Evolutionary conservation across 2,113 vertebrate genomes (phyloP), one percentile per base, ranked within the genome.

Genomic region (Campylomormyrus tamandua): DNA sequence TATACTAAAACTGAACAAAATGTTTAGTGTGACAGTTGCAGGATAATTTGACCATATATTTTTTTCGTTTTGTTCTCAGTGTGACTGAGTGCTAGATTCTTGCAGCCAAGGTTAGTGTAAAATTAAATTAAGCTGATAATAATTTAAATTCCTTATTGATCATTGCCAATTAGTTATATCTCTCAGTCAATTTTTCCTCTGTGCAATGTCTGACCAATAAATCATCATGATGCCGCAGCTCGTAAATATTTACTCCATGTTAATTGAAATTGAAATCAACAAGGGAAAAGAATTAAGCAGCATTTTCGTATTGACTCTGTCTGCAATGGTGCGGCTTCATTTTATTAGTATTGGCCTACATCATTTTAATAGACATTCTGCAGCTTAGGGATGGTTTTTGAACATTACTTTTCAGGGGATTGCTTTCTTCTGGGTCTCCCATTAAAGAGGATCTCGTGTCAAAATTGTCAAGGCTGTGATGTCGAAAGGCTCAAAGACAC

Each of bases 131-230:
- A 48, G 83, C 19, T 9, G 39, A 46, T 84, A 24, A 83, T 19
- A 84, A 84, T 84, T 84, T 13, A 80, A 80, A 80, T 80, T 80
- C 35, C 31, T 19, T 84, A 46, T 84, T 84, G 83, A 84, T 84
- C 45, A 42, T 42, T 42, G 39, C 3, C 39, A 84, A 84, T 48
- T 46, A 84, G 45, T 45, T 45, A 83, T 42, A 83, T 83, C 39
- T 46, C 48, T 84, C 45, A 13, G 83, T 84, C 83, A 84, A 13
- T 24, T 84, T 84, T 35, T 84, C n/a, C 45, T 24, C 19, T 42
- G 35, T 42, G 35, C 17, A 84, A 84, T 24, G 45, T 24, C 24
- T 48, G 19, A 48, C 24, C 24, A n/a, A 10, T 84, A 48, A 84
- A n/a, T 84, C 21, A 84, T 84, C 83, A 84, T 5, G 83, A 48